Base-by-base conservation (phyloP, 1,140 invertebrate species). In the Pogonognathellus flavescens region DNA sequence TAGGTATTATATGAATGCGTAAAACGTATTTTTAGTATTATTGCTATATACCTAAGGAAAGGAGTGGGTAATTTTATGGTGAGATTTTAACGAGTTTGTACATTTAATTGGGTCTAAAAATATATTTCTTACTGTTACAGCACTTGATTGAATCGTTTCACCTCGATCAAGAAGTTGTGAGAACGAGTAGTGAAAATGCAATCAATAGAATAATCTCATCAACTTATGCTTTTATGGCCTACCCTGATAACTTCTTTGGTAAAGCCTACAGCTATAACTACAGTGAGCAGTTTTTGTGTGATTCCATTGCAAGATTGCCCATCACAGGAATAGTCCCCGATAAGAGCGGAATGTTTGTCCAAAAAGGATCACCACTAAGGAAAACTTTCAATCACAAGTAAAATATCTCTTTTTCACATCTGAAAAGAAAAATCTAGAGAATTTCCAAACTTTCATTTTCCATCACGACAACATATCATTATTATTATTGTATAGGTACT, bases 351-450 rank as follows among this genome's bases (percentile, higher is more conserved):
- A 76, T 76, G 70, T 76, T 76, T 49, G 70, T 76, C 70, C 49
- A 14, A 76, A 76, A 76, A 76, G 70, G 70, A 76, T 76, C 70
- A n/a, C 70, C 70, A 49, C 41, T 76, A 49, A 76, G 70, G 70
- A 76, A 76, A 76, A 76, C 70, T 76, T 76, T 76, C 70, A 76
- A 76, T 76, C 70, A 76, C 70, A 76, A 76, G 70, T 76, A 76
- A 76, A 76, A 76, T 76, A 76, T 76, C 70, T 76, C 49, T 57
- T 76, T 16, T 14, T 76, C 70, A 50, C 49, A 76, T 76, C 70
- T 49, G 31, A 76, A 41, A 76, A 31, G 31, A 76, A 62, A 76
- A 76, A 76, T 76, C 70, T 76, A 13, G 70, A 76, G 70, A 76
- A 76, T 76, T 76, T 50, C 25, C 70, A 50, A 76, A 76, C 70